Evolutionary conservation across 1,140 invertebrate genomes (phyloP).

Genomic region (Thaumetopoea pityocampa): DNA sequence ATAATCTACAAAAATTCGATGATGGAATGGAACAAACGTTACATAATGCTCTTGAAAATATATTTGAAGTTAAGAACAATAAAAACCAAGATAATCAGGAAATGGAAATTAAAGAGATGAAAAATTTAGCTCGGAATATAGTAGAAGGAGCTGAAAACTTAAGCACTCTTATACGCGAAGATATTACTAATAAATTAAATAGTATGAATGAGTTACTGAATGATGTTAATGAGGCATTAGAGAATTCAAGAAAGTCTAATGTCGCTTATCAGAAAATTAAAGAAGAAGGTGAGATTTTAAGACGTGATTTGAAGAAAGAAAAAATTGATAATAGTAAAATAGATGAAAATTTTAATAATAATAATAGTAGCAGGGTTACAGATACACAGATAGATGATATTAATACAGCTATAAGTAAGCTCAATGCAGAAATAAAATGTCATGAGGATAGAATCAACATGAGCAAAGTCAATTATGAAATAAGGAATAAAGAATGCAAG

Average conservation of each 20-base stretch:
- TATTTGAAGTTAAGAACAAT: slow-evolving; percentile 40
- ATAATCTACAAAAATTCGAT: slow-evolving; percentile 30
- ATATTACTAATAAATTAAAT: slow-evolving; percentile 69
- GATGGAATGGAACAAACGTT: slow-evolving; percentile 48
- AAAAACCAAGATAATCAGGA: slow-evolving; percentile 50
- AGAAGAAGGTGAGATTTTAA: slow-evolving; percentile 35
- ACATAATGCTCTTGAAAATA: slow-evolving; percentile 40
- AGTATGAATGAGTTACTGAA: slow-evolving; percentile 68
- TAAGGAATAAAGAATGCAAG: slow-evolving; percentile 51
- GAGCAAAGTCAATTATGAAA: slow-evolving; percentile 51
- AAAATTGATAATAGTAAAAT: slow-evolving; percentile 4
- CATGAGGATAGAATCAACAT: slow-evolving; percentile 57
- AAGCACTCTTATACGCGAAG: slow-evolving; percentile 59
- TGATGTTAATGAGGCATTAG: slow-evolving; percentile 66
- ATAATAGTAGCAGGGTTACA: slow-evolving; percentile 16
- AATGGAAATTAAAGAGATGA: slow-evolving; percentile 62
- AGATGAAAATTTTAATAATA: slow-evolving; percentile 1
- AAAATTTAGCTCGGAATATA: slow-evolving; percentile 52
- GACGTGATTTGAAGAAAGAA: slow-evolving; percentile 11
- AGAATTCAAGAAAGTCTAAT: slow-evolving; percentile 66
- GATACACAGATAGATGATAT: slow-evolving; percentile 53
- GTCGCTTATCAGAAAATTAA: slow-evolving; percentile 56
- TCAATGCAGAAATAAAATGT: slow-evolving; percentile 51
- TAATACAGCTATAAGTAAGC: slow-evolving; percentile 42
- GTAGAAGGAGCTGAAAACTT: slow-evolving; percentile 63